Evolutionary conservation across 1,140 invertebrate species (phyloP).

Genomic region (Cephus cinctus): DNA sequence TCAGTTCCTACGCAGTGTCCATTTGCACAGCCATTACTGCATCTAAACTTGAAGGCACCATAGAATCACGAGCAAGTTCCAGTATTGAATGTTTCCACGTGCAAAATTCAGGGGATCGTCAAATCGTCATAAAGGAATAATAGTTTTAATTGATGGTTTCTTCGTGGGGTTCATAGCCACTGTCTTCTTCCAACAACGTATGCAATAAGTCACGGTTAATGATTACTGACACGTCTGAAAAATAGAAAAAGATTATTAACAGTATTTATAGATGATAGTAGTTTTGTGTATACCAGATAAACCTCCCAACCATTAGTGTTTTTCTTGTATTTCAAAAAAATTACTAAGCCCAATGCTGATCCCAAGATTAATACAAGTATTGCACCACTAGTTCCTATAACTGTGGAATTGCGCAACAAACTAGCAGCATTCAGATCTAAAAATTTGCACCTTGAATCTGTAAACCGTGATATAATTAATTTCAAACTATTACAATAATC

Average conservation of each 20-base stretch:
- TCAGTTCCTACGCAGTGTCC: conserved; percentile 25
- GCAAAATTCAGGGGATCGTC: too few species aligned
- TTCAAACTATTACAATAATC: too few species aligned
- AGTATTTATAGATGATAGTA: too few species aligned
- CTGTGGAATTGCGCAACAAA: neutral
- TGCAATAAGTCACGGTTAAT: too few species aligned
- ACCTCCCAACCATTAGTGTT: too few species aligned
- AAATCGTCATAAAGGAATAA: too few species aligned
- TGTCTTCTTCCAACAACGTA: too few species aligned
- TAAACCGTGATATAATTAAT: neutral
- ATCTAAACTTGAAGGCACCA: conserved; percentile 16
- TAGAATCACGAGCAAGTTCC: conserved; percentile 20
- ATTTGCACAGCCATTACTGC: conserved; percentile 22
- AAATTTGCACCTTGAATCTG: neutral
- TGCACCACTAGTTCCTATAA: neutral
- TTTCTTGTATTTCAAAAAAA: neutral
- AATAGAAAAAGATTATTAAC: neutral
- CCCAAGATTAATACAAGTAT: neutral
- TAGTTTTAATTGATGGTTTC: too few species aligned
- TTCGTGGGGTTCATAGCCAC: too few species aligned
- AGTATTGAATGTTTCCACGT: too few species aligned
- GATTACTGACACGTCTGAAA: too few species aligned
- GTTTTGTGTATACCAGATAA: too few species aligned
- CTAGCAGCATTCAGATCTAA: neutral
- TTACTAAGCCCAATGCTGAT: neutral